Evolutionary conservation across 30 jellyfish, hydroid and myxozoan genomes (phyloP).

Genomic region (Nemopilema nomurai): DNA sequence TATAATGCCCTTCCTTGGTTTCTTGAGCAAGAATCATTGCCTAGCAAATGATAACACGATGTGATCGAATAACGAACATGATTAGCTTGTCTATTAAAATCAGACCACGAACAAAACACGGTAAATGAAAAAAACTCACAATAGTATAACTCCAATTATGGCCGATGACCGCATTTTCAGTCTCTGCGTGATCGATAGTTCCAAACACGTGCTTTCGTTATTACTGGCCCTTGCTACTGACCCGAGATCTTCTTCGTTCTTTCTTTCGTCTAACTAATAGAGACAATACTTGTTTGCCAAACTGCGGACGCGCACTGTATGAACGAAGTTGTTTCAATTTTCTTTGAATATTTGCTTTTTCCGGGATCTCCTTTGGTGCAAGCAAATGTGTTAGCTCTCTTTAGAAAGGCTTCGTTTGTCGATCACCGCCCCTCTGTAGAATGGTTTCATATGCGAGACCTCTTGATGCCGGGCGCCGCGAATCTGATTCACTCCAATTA

Average conservation of each 20-base stretch:
- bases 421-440: conserved; percentile 38
- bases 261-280: neutral
- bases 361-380: conserved; percentile 70
- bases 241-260: conserved; percentile 3
- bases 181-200: neutral
- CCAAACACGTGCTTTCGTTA: neutral
- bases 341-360: conserved; percentile 53
- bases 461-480: neutral
- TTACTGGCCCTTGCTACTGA: conserved; percentile 5
- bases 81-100: neutral
- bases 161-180: neutral
- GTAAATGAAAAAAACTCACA: neutral
- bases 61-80: neutral
- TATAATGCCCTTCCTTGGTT: neutral
- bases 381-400: conserved; percentile 46
- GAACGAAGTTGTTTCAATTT: conserved; percentile 41
- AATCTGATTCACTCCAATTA: neutral
- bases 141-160: neutral
- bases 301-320: conserved; percentile 46
- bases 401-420: conserved; percentile 32
- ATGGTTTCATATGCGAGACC: conserved; percentile 25
- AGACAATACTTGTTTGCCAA: conserved; percentile 52
- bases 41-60: neutral
- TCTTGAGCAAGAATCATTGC: neutral
- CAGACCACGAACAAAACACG: neutral